phyloP scores from a whole-genome alignment of 2,797 vertebrate genomes.

The Megaceryle alcyon region DNA sequence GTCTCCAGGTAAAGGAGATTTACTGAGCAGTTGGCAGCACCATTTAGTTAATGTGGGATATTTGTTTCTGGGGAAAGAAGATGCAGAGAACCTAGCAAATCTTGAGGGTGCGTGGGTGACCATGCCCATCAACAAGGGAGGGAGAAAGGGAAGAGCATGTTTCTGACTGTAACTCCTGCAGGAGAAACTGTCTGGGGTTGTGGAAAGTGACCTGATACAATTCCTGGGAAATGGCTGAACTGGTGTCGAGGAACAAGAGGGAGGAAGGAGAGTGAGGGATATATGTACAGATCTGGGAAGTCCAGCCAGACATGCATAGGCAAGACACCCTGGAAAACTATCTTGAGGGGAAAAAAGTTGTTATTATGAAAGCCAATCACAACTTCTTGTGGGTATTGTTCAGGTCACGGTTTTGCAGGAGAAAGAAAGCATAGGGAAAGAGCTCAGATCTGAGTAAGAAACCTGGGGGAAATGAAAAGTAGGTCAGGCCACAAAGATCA shows the following conservation, averaged over 20 bases:
- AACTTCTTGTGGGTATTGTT: neutral
- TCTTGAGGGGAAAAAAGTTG: neutral
- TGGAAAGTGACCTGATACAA: neutral
- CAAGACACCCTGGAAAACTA: neutral
- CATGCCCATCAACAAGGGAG: neutral
- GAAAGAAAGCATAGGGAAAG: neutral
- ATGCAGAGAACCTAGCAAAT: neutral
- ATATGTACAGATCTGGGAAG: neutral
- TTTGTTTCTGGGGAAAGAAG: neutral
- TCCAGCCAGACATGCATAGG: neutral
- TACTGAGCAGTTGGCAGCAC: neutral
- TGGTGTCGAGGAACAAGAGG: neutral
- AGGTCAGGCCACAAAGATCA: conserved; percentile 56
- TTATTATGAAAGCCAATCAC: neutral
- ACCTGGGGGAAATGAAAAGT: conserved; percentile 39
- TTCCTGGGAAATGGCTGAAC: neutral
- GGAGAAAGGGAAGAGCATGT: neutral
- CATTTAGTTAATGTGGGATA: neutral
- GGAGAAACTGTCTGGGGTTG: neutral
- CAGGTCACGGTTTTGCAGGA: neutral
- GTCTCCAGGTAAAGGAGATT: neutral
- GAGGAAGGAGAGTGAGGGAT: neutral
- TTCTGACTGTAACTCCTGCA: neutral
- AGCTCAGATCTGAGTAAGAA: neutral
- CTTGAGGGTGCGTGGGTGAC: neutral